These are phyloP conservation scores for Botia kubotai DNA, from an alignment of 2,797 vertebrate genomes.

Conservation along the genomic window DNA sequence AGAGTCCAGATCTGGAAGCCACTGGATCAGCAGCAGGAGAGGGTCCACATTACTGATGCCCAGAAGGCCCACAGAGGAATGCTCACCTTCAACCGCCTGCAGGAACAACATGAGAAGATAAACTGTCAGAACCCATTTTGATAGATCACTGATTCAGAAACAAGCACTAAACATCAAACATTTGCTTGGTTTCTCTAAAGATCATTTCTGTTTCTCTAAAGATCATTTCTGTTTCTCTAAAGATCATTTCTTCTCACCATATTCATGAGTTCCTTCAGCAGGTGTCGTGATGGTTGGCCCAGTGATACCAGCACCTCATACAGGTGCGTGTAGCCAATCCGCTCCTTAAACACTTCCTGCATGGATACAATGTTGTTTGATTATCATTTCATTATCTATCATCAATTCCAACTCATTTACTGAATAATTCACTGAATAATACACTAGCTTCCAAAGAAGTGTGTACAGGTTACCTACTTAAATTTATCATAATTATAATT, in stretches of 20 bases:
- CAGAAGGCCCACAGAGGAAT: constrained; percentile 92
- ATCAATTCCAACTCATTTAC: background rate
- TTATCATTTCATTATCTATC: background rate
- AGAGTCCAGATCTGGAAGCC: constrained; percentile 93
- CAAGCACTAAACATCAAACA: no score
- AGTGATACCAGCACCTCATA: constrained; percentile 92
- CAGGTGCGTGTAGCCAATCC: constrained; percentile 94
- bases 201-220: no score
- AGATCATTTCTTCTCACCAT: constrained; percentile 83
- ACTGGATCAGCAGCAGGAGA: constrained; percentile 91
- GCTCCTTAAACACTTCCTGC: constrained; percentile 97
- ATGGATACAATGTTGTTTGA: background rate
- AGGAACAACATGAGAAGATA: constrained; percentile 38
- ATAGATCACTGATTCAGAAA: no score
- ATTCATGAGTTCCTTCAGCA: constrained; percentile 97
- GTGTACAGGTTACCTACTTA: background rate
- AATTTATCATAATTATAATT: no score
- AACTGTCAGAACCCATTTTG: no score
- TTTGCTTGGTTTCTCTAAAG: no score
- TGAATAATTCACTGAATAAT: background rate
- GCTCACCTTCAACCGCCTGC: constrained; percentile 95
- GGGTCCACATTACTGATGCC: constrained; percentile 98
- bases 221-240: no score
- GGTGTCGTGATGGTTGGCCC: constrained; percentile 88
- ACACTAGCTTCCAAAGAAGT: background rate